A percentile compares a stretch with the other conserved stretches of the same genome.
Conservation (phyloP, 2,888 invertebrate genomes). For the Anticlea derivata region DNA sequence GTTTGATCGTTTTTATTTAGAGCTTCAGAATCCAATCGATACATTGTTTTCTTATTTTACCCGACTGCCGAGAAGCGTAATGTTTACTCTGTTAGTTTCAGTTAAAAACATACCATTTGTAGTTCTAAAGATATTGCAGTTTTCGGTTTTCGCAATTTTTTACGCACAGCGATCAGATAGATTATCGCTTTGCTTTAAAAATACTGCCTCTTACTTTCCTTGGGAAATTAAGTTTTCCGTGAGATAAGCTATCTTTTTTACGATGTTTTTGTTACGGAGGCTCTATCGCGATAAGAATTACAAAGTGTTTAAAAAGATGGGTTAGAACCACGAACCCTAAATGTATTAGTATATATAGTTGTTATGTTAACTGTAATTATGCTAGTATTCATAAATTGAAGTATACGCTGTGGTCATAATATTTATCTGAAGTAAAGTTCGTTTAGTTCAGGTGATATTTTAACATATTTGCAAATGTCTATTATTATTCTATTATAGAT, state of each 20-base stretch:
- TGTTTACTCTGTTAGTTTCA: too few relatives aligned
- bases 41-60: too few relatives aligned
- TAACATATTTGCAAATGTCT: neutral
- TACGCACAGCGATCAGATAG: slow-evolving; percentile 19
- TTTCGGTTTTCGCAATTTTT: slow-evolving; percentile 18
- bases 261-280: slow-evolving; percentile 11
- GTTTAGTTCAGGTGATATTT: neutral
- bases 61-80: too few relatives aligned
- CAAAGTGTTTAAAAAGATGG: neutral
- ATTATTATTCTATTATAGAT: slow-evolving; percentile 5
- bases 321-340: neutral
- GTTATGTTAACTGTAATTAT: too few relatives aligned
- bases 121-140: slow-evolving; percentile 3
- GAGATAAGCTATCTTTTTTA: slow-evolving; percentile 25
- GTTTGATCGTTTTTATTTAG: too few relatives aligned
- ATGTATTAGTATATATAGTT: too few relatives aligned
- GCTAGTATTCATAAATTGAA: too few relatives aligned
- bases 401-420: too few relatives aligned
- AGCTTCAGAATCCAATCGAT: too few relatives aligned
- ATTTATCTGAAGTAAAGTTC: too few relatives aligned
- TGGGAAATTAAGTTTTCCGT: slow-evolving; percentile 23
- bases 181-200: slow-evolving; percentile 6
- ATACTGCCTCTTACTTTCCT: slow-evolving; percentile 30
- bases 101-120: slow-evolving; percentile 1
- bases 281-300: slow-evolving; percentile 1